Evolutionary conservation across 2,797 vertebrate species (phyloP).

Genomic region (Sebastiscus tertius): DNA sequence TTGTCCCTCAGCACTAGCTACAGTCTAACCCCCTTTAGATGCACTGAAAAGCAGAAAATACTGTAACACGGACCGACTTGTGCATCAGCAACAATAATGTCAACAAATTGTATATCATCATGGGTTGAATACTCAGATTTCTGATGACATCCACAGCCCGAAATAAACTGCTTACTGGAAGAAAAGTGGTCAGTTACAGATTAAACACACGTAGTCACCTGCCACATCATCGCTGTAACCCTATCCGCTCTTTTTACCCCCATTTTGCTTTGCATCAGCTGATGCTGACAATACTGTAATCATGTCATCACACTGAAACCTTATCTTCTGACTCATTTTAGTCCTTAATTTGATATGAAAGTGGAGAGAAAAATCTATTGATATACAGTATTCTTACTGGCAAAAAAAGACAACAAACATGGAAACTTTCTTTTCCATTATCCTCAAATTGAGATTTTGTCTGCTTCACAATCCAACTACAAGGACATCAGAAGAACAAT

Average conservation of each 20-base stretch:
- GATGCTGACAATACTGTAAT: background rate
- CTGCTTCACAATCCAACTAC: background rate
- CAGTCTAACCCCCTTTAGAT: background rate
- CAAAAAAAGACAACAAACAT: background rate
- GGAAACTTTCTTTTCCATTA: background rate
- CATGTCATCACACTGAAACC: slow-evolving; percentile 1
- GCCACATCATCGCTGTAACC: slow-evolving; percentile 2
- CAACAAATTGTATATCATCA: background rate
- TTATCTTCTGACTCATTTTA: slow-evolving; percentile 1
- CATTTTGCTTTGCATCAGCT: background rate
- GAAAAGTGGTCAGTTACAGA: background rate
- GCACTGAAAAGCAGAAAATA: background rate
- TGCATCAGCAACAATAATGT: background rate
- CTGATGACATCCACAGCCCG: background rate
- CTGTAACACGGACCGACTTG: background rate
- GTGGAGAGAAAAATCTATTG: too few species aligned
- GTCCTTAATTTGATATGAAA: background rate
- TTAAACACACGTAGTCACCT: background rate
- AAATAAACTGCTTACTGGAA: slow-evolving; percentile 16
- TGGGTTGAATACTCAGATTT: background rate
- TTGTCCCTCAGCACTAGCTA: background rate
- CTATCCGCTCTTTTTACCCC: background rate
- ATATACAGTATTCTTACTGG: background rate
- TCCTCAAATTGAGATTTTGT: background rate
- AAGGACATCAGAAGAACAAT: background rate